Base-by-base conservation (phyloP, 2,888 invertebrate species). In the Cylindroiulus punctatus region DNA sequence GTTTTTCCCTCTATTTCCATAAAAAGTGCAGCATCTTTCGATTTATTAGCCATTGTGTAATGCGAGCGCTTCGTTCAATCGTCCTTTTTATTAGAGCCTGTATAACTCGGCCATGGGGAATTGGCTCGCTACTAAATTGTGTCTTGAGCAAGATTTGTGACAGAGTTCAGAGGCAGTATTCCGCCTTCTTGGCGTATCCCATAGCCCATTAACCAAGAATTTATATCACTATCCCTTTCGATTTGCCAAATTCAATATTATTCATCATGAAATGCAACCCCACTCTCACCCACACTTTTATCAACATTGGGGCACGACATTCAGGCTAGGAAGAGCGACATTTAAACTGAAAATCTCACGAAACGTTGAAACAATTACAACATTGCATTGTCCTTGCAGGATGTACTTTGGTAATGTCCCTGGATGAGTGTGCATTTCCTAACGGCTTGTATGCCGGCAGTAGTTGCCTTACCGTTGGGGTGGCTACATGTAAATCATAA, bases 191-290 rank as follows among this genome's bases (percentile, higher is more conserved):
- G 65, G 65, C 22, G 19, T 26, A 65, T 65, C 65, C 65, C 26
- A 26, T 22, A 4, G 65, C 65, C 65, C 65, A 65, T 65, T 65
- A 65, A 26, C 65, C 65, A 26, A 65, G 65, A 65, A 65, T 65
- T 65, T 65, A 65, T 65, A 26, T 65, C 65, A 26, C 65, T 26
- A 22, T 65, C 22, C 26, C 65, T 10, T 65, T 65, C 65, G 65
- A 65, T 65, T 65, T 65, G 65, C 65, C 65, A 65, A 65, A 65
- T 65, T 65, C 65, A 65, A 65, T 65, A 65, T 65, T 65, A 65
- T 65, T 65, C 26, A 19, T 26, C 65, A 10, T 65, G 65, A 65
- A 22, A 26, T 26, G 65, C 26, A 26, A 22, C 65, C 12, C 65
- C 65, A 22, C 7, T 65, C 26, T 22, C 26, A 22, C 22, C 10